Conservation (phyloP, 1,140 invertebrate genomes). For the Cryptotermes secundus region DNA sequence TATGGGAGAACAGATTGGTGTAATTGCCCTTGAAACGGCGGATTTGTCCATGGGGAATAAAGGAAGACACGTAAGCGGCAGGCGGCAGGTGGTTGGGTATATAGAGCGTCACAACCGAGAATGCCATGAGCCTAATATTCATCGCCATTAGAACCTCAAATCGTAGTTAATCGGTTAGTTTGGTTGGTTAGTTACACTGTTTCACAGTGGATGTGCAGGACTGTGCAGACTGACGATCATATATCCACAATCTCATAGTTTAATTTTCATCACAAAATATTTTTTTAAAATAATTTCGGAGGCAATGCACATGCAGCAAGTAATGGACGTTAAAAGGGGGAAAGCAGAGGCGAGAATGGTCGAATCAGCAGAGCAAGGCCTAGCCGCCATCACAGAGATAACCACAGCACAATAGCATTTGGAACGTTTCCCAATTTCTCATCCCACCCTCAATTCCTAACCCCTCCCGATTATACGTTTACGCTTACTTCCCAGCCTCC, state of each 20-base stretch:
- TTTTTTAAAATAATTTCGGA: background rate
- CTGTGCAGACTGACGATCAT: too few relatives aligned
- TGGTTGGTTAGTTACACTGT: too few relatives aligned
- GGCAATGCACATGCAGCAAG: background rate
- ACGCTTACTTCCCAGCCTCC: background rate
- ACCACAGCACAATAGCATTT: conserved; percentile 15
- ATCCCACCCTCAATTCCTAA: background rate
- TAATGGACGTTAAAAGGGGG: background rate
- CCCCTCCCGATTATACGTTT: background rate
- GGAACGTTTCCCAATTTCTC: background rate
- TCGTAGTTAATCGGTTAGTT: too few relatives aligned
- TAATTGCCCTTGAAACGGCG: too few relatives aligned
- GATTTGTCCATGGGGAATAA: too few relatives aligned
- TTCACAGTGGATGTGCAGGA: too few relatives aligned
- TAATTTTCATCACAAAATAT: background rate
- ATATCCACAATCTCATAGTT: background rate
- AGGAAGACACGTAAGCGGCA: too few relatives aligned
- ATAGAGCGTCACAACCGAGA: too few relatives aligned
- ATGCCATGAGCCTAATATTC: too few relatives aligned
- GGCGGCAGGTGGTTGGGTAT: too few relatives aligned
- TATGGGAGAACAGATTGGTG: too few relatives aligned
- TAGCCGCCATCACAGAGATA: background rate
- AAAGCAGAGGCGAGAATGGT: background rate
- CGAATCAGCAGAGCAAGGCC: background rate
- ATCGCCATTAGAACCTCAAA: too few relatives aligned